phyloP scores from a whole-genome alignment of 1,140 invertebrate genomes.

The Diorhabda sublineata region DNA sequence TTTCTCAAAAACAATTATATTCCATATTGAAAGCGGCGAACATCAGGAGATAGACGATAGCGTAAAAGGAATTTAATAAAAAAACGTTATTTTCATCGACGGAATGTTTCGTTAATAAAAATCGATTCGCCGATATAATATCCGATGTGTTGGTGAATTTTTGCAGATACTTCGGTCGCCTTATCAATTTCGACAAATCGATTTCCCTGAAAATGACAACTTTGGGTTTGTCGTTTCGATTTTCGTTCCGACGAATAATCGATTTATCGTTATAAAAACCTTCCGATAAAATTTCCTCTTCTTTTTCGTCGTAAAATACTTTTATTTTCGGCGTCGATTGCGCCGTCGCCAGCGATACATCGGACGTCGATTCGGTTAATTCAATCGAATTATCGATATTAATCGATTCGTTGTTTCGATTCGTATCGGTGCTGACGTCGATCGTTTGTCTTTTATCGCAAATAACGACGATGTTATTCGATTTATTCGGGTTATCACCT shows the following conservation, averaged over 20 bases:
- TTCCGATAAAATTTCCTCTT: not conserved
- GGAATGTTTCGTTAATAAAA: not conserved
- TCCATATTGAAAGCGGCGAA: conserved; percentile 31
- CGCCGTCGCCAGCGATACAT: not conserved
- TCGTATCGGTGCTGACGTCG: not conserved
- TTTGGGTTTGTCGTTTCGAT: conserved; percentile 3
- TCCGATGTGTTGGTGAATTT: not conserved
- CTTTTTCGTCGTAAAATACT: conserved; percentile 9
- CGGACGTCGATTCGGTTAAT: not conserved
- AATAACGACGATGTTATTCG: not conserved
- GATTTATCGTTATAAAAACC: no score
- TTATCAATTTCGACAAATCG: not conserved
- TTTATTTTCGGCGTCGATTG: conserved; percentile 1
- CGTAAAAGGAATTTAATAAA: conserved; percentile 27
- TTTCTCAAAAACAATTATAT: conserved; percentile 24
- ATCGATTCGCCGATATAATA: not conserved
- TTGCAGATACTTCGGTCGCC: not conserved
- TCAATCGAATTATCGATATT: no score
- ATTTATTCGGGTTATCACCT: not conserved
- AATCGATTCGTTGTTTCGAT: no score
- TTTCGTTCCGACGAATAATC: not conserved
- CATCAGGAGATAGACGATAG: conserved; percentile 29
- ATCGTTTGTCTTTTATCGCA: not conserved
- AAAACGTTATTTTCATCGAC: conserved; percentile 15
- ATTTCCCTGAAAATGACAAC: conserved; percentile 19